These are phyloP conservation scores for Spea multiplicata DNA, from an alignment of 2,113 vertebrate genomes.

Conservation along the genomic window DNA sequence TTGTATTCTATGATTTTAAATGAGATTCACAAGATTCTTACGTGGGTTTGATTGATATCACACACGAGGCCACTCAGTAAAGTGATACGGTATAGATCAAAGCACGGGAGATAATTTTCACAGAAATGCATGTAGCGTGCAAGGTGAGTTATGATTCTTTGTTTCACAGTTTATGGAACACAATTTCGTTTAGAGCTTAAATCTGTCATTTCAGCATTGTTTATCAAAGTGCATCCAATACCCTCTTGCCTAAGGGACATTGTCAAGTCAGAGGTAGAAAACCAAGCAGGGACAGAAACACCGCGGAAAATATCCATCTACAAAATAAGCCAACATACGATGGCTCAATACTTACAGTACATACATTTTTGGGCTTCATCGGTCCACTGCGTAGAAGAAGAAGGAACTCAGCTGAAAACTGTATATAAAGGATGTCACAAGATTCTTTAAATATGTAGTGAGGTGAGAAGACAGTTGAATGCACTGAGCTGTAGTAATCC, in stretches of 20 bases:
- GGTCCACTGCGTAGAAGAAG: slow-evolving; percentile 49
- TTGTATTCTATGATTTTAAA: slow-evolving; percentile 63
- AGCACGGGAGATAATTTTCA: slow-evolving; percentile 67
- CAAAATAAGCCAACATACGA: slow-evolving; percentile 50
- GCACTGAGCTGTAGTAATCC: not conserved
- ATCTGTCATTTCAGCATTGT: slow-evolving; percentile 71
- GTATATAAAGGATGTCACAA: slow-evolving; percentile 48
- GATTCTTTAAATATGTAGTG: slow-evolving; percentile 31
- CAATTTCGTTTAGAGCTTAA: slow-evolving; percentile 70
- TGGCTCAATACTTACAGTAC: slow-evolving; percentile 52
- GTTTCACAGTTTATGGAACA: slow-evolving; percentile 72
- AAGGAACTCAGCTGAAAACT: slow-evolving; percentile 54
- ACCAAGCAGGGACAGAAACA: slow-evolving; percentile 52
- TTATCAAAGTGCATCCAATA: slow-evolving; percentile 64
- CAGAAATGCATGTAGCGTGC: slow-evolving; percentile 60
- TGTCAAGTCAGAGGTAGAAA: slow-evolving; percentile 60
- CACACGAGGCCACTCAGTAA: slow-evolving; percentile 62
- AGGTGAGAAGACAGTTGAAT: not conserved
- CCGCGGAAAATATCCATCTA: slow-evolving; percentile 53
- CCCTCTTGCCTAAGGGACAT: slow-evolving; percentile 52
- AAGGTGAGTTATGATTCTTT: slow-evolving; percentile 68
- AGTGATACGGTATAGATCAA: slow-evolving; percentile 70
- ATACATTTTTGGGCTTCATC: slow-evolving; percentile 51
- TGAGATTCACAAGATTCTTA: slow-evolving; percentile 61
- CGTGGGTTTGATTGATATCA: slow-evolving; percentile 65